These are phyloP conservation scores for Bos indicus DNA, from an alignment of 2,113 vertebrate genomes.

Conservation along the genomic window DNA sequence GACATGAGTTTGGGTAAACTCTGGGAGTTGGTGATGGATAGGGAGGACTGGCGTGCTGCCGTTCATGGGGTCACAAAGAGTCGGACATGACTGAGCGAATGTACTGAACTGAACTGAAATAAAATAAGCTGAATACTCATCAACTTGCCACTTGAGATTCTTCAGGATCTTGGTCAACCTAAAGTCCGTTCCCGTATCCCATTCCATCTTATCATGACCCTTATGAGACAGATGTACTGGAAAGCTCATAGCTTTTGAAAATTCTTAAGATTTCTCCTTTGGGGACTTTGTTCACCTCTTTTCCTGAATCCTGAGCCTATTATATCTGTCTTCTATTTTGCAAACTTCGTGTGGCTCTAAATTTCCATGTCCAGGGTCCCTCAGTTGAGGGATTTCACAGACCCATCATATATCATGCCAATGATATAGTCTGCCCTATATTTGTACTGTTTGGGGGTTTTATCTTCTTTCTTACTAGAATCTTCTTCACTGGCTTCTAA, in stretches of 20 bases:
- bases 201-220: not conserved
- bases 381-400: not conserved
- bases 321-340: not conserved
- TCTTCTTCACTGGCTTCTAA: not conserved
- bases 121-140: not conserved
- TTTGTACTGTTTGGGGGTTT: not conserved
- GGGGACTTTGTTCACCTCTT: not conserved
- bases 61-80: not conserved
- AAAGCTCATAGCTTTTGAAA: not conserved
- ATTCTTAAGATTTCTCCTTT: not conserved
- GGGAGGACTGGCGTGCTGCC: accelerated
- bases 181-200: not conserved
- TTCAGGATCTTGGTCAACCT: not conserved
- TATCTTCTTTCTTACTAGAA: not conserved
- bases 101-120: not conserved
- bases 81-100: not conserved
- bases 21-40: not conserved
- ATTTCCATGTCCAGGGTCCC: not conserved
- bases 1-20: not conserved
- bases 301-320: not conserved
- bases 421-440: not conserved
- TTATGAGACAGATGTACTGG: not conserved
- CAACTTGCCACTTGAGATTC: not conserved
- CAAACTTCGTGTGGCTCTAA: not conserved
- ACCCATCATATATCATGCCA: not conserved